Percentiles rank a stretch among this genome's conserved stretches.
phyloP scores from a whole-genome alignment of 2,797 vertebrate genomes.

The Graptemys geographica region DNA sequence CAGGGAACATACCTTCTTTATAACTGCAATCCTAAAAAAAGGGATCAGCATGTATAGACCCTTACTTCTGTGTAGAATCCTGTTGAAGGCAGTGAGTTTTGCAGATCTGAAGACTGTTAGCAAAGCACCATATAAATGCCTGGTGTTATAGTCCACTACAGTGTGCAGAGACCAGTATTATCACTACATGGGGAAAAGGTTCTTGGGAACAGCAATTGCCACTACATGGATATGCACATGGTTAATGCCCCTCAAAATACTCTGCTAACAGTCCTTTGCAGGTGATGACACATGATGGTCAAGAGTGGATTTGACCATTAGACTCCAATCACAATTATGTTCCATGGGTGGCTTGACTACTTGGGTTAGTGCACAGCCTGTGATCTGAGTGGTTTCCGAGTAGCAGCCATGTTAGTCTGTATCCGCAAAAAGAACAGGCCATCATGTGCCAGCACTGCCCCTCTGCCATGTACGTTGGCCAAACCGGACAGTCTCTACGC shows the following conservation, averaged over 20 bases:
- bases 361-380: not conserved
- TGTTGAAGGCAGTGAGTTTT: not conserved
- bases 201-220: not conserved
- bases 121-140: not conserved
- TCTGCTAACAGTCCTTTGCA: not conserved
- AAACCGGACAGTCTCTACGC: too few relatives aligned
- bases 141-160: not conserved
- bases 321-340: not conserved
- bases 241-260: not conserved
- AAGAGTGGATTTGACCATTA: not conserved
- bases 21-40: not conserved
- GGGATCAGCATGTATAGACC: not conserved
- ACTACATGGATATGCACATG: not conserved
- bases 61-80: not conserved
- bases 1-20: not conserved
- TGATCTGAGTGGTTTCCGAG: not conserved
- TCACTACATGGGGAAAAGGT: rapidly evolving
- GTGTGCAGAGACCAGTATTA: not conserved
- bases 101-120: rapidly evolving
- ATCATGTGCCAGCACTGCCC: too few relatives aligned
- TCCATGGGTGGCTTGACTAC: not conserved
- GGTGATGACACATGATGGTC: not conserved
- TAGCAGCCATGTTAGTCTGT: too few relatives aligned
- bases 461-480: too few relatives aligned
- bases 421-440: too few relatives aligned